A percentile compares a stretch with the other conserved stretches of the same genome.
Conservation (phyloP, 2,797 vertebrate species). For the Sebastes melanostomus region DNA sequence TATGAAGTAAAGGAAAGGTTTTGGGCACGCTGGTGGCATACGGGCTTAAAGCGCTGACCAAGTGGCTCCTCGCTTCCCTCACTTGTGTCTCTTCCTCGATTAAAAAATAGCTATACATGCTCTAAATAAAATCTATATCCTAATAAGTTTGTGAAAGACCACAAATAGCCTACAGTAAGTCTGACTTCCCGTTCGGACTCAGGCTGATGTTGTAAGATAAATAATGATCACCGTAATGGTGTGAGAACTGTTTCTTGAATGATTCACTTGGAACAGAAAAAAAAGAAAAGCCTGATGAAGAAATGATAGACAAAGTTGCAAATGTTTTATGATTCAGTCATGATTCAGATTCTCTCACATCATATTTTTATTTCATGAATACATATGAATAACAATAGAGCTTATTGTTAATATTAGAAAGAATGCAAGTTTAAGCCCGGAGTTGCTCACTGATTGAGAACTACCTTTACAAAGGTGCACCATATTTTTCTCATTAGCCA, state of each 20-base stretch:
- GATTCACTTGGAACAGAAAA: not conserved
- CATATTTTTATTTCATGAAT: not conserved
- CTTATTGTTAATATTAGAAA: not conserved
- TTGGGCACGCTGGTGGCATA: not conserved
- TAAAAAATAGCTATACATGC: not conserved
- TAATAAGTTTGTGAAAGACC: not conserved
- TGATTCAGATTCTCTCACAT: not conserved
- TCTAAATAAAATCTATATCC: not conserved
- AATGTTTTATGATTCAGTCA: not conserved
- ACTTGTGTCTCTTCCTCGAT: not conserved
- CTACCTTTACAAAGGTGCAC: too few species aligned
- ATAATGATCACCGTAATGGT: not conserved
- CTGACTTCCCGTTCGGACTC: too few species aligned
- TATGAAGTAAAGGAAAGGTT: not conserved
- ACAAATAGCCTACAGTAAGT: not conserved
- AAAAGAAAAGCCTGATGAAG: not conserved
- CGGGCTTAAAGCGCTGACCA: not conserved
- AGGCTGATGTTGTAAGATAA: not conserved
- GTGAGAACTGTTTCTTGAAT: not conserved
- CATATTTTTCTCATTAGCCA: too few species aligned
- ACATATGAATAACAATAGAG: not conserved
- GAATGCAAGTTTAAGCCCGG: too few species aligned
- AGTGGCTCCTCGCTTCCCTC: too few species aligned
- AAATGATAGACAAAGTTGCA: not conserved
- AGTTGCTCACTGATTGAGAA: too few species aligned